These are phyloP conservation scores for Dicroscelio sp. DNA, from an alignment of 2,888 invertebrate species.

Conservation along the genomic window DNA sequence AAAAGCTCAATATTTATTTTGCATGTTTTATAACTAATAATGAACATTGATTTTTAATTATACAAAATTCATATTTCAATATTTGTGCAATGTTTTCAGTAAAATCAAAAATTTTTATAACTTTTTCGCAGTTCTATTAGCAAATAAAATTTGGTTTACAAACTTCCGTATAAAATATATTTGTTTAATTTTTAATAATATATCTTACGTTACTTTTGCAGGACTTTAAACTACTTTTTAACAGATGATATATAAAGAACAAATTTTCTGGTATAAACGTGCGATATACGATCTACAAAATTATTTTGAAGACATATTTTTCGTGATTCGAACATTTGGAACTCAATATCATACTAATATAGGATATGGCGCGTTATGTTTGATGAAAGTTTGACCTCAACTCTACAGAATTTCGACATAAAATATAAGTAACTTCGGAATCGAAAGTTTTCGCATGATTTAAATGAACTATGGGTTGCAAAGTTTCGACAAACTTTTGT, in stretches of 20 bases:
- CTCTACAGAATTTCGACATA: constrained; percentile 47
- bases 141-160: no score
- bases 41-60: no score
- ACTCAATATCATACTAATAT: constrained; percentile 59
- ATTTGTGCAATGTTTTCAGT: no score
- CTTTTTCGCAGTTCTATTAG: no score
- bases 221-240: no score
- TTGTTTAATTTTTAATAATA: no score
- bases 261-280: constrained; percentile 7
- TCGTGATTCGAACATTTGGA: constrained; percentile 52
- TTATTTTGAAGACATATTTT: constrained; percentile 57
- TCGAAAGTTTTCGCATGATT: constrained; percentile 75
- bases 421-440: constrained; percentile 68
- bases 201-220: constrained; percentile 45
- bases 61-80: no score
- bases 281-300: constrained; percentile 48
- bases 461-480: constrained; percentile 61
- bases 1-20: no score
- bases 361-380: constrained; percentile 36
- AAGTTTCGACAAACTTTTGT: constrained; percentile 69
- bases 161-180: no score
- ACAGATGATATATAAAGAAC: constrained; percentile 15
- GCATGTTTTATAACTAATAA: no score
- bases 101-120: no score
- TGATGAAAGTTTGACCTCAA: constrained; percentile 60